These are phyloP conservation scores for Helicoverpa armigera DNA, from an alignment of 1,140 invertebrate species.

Conservation along the genomic window DNA sequence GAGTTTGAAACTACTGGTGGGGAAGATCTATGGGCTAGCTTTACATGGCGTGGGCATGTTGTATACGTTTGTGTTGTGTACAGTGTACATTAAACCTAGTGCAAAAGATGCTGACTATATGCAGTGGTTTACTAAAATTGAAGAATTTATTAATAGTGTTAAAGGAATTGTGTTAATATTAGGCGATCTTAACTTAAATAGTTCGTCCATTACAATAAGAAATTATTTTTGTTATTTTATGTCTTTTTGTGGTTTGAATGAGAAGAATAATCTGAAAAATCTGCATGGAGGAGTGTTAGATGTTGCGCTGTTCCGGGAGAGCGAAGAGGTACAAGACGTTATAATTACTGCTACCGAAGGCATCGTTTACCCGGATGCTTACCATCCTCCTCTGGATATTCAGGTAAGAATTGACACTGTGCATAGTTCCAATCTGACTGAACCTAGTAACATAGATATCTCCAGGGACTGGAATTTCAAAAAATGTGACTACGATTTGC, in stretches of 20 bases:
- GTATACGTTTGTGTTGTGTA: neutral
- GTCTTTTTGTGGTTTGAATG: neutral
- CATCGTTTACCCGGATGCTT: neutral
- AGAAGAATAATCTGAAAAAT: too few relatives aligned
- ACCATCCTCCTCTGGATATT: constrained; percentile 3
- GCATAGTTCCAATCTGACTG: neutral
- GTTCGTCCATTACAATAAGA: neutral
- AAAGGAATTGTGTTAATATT: neutral
- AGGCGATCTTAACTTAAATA: neutral
- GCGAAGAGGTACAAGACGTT: neutral
- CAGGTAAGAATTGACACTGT: neutral
- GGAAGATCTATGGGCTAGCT: neutral
- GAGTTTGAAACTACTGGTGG: neutral
- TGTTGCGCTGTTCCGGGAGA: neutral
- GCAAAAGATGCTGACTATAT: neutral
- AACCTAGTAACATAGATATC: neutral
- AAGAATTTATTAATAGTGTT: neutral
- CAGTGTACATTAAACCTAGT: neutral
- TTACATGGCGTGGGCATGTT: neutral
- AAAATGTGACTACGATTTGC: neutral
- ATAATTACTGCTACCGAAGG: neutral
- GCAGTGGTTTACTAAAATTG: neutral
- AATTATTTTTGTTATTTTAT: neutral
- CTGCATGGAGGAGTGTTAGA: neutral
- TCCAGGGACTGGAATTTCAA: constrained; percentile 12